Evolutionary conservation across 2,888 invertebrate species (phyloP).

Genomic region (Pyrochroa serraticornis): DNA sequence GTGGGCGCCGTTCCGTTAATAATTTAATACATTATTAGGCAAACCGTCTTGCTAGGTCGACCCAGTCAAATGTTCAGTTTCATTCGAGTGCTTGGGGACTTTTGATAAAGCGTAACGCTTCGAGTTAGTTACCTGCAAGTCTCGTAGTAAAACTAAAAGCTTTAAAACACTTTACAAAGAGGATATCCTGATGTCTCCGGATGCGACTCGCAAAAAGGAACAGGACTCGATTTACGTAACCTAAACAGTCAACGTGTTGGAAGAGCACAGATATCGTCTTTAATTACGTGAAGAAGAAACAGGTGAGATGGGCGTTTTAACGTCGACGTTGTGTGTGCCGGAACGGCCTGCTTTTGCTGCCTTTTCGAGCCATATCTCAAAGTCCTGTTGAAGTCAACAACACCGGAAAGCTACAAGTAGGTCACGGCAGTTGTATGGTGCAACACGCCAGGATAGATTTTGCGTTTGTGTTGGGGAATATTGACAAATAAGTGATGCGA

Average conservation of each 20-base stretch:
- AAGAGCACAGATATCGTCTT: constrained; percentile 16
- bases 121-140: constrained; percentile 12
- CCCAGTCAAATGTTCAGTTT: too few species aligned
- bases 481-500: constrained; percentile 21
- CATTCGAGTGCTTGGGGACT: neutral
- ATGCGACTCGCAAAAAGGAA: neutral
- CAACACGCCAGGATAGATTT: constrained; percentile 17
- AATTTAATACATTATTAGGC: too few species aligned
- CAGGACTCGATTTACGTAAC: too few species aligned
- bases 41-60: too few species aligned
- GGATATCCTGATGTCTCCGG: constrained; percentile 8
- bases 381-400: constrained; percentile 26
- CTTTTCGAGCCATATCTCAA: constrained; percentile 28
- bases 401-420: constrained; percentile 32
- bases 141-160: constrained; percentile 16
- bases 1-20: too few species aligned
- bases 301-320: constrained; percentile 21
- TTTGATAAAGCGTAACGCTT: constrained; percentile 3
- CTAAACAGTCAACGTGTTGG: constrained; percentile 5
- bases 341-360: constrained; percentile 22
- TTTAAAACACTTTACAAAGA: constrained; percentile 14
- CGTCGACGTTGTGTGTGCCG: constrained; percentile 23
- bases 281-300: constrained; percentile 27
- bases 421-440: constrained; percentile 23
- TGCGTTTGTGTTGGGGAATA: constrained; percentile 11